Evolutionary conservation across 2,888 invertebrate species (phyloP), one percentile per base, ranked within the genome.

Genomic region (Cheiracanthium punctorium): DNA sequence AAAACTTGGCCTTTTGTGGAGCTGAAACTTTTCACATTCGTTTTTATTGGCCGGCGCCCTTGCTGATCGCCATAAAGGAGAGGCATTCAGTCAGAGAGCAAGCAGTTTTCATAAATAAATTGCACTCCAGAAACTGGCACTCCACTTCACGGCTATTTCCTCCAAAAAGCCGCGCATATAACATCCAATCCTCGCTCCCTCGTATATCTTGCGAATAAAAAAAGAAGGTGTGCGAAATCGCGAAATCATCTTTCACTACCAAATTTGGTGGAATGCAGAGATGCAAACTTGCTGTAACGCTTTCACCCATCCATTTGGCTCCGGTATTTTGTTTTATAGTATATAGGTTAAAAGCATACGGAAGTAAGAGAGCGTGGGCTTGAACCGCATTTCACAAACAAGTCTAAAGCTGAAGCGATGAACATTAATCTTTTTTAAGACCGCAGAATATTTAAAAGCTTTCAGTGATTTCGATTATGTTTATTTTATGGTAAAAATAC

Each of bases 31-130:
- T 12, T 17, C 14, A 7, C 17, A 48, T 48, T 48, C 37, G 7
- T 2, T 48, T 48, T 48, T 17, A 48, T 10, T 17, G 10, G 43
- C 14, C 14, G 43, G 17, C 14, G 17, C 43, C 43, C 43, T 48
- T 48, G 5, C 43, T 1, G 17, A 48, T 48, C 17, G 7, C 43
- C 14, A 14, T 48, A 48, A 48, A 14, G 48, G n/a, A 48, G 17
- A 24, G 58, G 24, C 58, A 37, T 37, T 37, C 37, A 4, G 4
- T 10, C 37, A 7, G 10, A 37, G 12, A 37, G 48, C 2, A 10
- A 58, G 58, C 24, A 20, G 24, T 24, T 58, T 37, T 58, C 58
- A 24, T 58, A 58, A 58, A 58, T 58, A 58, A 58, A 58, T 58
- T 20, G 17, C 58, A 5, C 24, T 17, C 17, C 10, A 17, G 17